Conservation (phyloP, 2,113 vertebrate genomes). For the Hippocampus abdominalis region DNA sequence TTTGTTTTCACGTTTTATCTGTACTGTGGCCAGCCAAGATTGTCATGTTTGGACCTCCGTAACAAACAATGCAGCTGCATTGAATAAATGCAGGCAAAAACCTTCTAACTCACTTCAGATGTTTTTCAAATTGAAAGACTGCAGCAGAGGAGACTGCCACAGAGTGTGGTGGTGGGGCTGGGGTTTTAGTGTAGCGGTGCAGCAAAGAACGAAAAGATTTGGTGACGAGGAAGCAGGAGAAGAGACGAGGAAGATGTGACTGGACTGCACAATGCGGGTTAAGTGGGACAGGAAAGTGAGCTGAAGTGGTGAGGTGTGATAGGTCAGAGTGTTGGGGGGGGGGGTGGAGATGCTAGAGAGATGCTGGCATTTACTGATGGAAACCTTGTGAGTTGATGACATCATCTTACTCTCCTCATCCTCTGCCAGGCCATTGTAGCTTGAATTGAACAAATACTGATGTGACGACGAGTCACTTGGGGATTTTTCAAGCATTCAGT, state of each 20-base stretch:
- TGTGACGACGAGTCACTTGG: neutral
- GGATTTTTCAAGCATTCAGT: neutral
- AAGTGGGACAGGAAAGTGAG: constrained; percentile 21
- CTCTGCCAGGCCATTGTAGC: constrained; percentile 3
- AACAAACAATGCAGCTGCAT: constrained; percentile 26
- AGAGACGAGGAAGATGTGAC: constrained; percentile 4
- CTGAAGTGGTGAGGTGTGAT: constrained; percentile 21
- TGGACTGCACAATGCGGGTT: constrained; percentile 14
- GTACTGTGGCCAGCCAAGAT: neutral
- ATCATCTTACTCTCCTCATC: constrained; percentile 34
- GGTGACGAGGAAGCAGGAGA: constrained; percentile 5
- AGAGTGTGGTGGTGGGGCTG: neutral
- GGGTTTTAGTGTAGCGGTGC: neutral
- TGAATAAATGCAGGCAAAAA: constrained; percentile 35
- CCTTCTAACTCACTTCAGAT: constrained; percentile 52
- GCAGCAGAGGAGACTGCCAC: neutral
- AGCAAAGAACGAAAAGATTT: constrained; percentile 9
- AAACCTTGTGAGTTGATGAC: constrained; percentile 55
- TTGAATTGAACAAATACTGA: neutral
- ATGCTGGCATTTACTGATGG: constrained; percentile 46
- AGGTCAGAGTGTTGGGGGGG: neutral
- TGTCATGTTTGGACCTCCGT: neutral
- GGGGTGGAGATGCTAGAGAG: neutral
- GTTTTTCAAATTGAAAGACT: constrained; percentile 35
- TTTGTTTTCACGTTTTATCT: neutral